Base-by-base conservation (phyloP, 2,888 invertebrate species). In the Rhingia campestris region DNA sequence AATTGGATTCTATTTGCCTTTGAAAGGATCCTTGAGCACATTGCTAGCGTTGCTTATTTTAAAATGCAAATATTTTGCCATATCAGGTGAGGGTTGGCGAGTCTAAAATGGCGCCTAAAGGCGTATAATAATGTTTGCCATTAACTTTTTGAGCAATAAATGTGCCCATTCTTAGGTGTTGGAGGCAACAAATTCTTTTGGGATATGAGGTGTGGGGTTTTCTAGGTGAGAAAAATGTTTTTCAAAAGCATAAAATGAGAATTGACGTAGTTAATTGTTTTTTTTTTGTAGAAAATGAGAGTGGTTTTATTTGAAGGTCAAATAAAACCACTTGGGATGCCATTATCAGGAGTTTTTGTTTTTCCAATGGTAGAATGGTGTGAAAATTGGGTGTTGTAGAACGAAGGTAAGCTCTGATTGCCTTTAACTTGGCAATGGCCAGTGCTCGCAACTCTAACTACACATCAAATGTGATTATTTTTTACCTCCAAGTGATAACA, bases 1-100 rank as follows among this genome's bases (percentile, higher is more conserved):
- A 84, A 84, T 80, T 79, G 58, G 70, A 74, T 79, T 74, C 80
- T 70, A 80, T 84, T 84, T 80, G 66, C 51, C 51, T 59, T 61
- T 22, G 39, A 32, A 67, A 67, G 69, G 63, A 67, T 63, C 66
- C 66, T 56, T 70, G 66, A 70, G 33, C 49, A 47, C 37, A 54
- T 41, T 54, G 33, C 47, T 53, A 9, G 43, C n/a, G 61, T 47
- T 41, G 64, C 51, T 49, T 49, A 45, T 39, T 74, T 66, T 14
- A 35, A 61, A 73, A 51, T 80, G 61, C 51, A 58, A 79, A 79
- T 79, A 49, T 39, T 12, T 30, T 33, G 6, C n/a, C 43, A 43
- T 12, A 10, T 1, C 5, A 12, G 10, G 12, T 12, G 10, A 10
- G 12, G 14, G 39, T 32, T 10, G 12, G 66, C n/a, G 22, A 14